These are phyloP conservation scores for Euclidia mi DNA, from an alignment of 2,888 invertebrate genomes.

Conservation along the genomic window DNA sequence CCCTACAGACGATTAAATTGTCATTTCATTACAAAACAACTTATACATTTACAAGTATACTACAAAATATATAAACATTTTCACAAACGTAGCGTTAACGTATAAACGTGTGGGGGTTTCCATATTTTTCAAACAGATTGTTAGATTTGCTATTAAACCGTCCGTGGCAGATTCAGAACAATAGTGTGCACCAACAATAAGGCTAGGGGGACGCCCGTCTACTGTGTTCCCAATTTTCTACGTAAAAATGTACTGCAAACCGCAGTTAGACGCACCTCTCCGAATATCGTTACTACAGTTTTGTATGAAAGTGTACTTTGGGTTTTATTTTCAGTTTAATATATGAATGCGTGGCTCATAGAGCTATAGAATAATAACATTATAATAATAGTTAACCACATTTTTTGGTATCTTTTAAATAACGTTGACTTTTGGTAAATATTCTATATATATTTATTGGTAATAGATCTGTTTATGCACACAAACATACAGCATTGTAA, in stretches of 20 bases:
- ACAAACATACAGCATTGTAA: too few relatives aligned
- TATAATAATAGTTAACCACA: too few relatives aligned
- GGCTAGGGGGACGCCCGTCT: conserved; percentile 1
- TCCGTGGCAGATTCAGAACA: conserved; percentile 7
- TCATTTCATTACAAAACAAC: too few relatives aligned
- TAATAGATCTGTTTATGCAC: too few relatives aligned
- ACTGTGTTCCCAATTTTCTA: conserved; percentile 10
- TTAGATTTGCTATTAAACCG: conserved; percentile 13
- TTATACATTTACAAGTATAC: too few relatives aligned
- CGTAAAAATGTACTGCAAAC: conserved; percentile 4
- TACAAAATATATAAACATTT: not conserved
- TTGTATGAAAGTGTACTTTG: not conserved
- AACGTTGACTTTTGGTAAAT: too few relatives aligned
- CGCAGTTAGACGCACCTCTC: conserved; percentile 1
- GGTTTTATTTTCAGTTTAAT: not conserved
- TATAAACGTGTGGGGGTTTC: not conserved
- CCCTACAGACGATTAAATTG: too few relatives aligned
- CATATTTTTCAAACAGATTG: conserved; percentile 10
- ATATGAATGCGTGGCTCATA: too few relatives aligned
- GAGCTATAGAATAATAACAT: too few relatives aligned
- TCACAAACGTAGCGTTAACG: conserved; percentile 2
- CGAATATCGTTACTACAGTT: not conserved
- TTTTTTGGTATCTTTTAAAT: too few relatives aligned
- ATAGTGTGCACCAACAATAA: conserved; percentile 11
- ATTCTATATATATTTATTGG: too few relatives aligned